Base-by-base conservation (phyloP, 1,140 invertebrate species). In the Drosophila ambigua region DNA sequence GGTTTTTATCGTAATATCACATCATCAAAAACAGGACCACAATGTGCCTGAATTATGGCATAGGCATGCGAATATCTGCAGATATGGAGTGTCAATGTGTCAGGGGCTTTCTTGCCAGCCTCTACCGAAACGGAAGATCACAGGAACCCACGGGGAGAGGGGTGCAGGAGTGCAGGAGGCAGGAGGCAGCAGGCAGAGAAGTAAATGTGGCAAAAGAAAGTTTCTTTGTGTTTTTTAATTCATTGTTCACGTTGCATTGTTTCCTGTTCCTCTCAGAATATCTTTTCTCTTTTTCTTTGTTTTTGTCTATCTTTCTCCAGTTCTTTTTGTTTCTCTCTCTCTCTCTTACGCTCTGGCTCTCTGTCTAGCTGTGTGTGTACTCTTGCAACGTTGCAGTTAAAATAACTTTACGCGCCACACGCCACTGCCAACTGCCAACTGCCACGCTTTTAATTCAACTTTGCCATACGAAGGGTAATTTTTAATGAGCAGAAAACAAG, bases 381-480 rank as follows among this genome's bases (percentile, higher is more conserved):
- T 60, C 81, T 59, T 74, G 82, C 74, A 72, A 80, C 78, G 82
- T 78, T 87, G 81, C 81, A 85, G 83, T 85, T 85, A 87, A 85
- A 82, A 75, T 35, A 75, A 75, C 50, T 87, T 87, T 81, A 67
- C 64, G 69, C 64, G 60, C 49, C 51, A 61, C 58, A 58, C 60
- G 51, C 51, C 28, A 26, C 45, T 50, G 58, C 35, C 61, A 80
- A 80, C 23, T 20, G 20, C 20, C 20, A 24, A 24, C 78, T 76
- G 51, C 77, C 74, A 85, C 82, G 66, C 43, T 87, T 87, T 85
- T 87, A 85, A 85, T 85, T 81, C 82, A 74, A 72, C 74, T 78
- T 62, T 73, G 48, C 69, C 74, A 87, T 82, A 87, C 78, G 83
- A 85, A 87, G 78, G 82, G 82, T 87, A 87, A 85, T 85, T 85